Base-by-base conservation (phyloP, 2,888 invertebrate species). In the Eupithecia subumbrata region DNA sequence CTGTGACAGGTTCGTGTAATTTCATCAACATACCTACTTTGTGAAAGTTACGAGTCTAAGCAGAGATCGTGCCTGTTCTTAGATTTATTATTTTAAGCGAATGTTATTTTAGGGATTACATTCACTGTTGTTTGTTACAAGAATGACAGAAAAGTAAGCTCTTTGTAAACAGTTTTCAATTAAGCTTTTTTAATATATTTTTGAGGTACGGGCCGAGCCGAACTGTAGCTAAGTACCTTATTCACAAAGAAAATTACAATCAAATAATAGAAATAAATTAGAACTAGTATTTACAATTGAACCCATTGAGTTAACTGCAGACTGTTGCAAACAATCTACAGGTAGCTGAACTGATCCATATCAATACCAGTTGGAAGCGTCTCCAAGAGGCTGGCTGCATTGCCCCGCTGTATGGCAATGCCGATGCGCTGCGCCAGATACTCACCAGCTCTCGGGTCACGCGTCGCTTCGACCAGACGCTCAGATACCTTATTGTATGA, bases 11-110 rank as follows among this genome's bases (percentile, higher is more conserved):
- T 74, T 74, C 45, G 30, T 69, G 66, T 77, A 72, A 77, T 77
- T 74, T 66, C 74, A 69, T 72, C 74, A 77, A 72, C 72, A 77
- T 74, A 77, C 69, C 66, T 72, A 72, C 73, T 64, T 76, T 63
- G 71, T 43, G 14, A 48, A 73, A 76, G 73, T 73, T 71, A 76
- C 56, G 72, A 74, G 56, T 76, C 68, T 74, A 45, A 68, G 45
- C 71, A 68, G 71, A 75, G n/a, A 63, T 68, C 75, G 30, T 37
- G 60, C 25, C 74, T 75, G 71, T 71, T 74, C 60, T 60, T 68
- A 45, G 56, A 68, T 68, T 68, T 75, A 71, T 48, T 71, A 75
- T 71, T 71, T 45, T 48, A 68, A 43, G 34, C 40, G 56, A 68
- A 71, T 67, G 71, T 71, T 71, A 64, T 71, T n/a, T 71, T 25